A percentile compares a stretch with the other conserved stretches of the same genome.
These are phyloP conservation scores for Astyanax mexicanus DNA, from an alignment of 2,797 vertebrate species.

Conservation along the genomic window DNA sequence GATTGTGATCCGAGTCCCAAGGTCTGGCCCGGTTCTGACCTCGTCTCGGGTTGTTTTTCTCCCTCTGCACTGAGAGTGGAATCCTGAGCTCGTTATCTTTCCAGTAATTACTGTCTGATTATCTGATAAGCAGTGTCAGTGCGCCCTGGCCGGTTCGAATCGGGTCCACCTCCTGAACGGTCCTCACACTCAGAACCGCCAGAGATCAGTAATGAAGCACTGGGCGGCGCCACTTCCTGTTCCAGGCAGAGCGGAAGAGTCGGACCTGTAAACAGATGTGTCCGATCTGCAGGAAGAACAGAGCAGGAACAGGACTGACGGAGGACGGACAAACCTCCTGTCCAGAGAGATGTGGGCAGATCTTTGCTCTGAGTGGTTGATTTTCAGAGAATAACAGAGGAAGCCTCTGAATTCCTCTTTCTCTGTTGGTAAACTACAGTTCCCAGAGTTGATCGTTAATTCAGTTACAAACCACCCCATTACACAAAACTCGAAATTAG, in stretches of 20 bases:
- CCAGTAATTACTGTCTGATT: background rate
- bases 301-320: constrained; percentile 1
- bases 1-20: no score
- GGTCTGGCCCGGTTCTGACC: background rate
- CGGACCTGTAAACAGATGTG: constrained; percentile 14
- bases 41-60: background rate
- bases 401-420: background rate
- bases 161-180: no score
- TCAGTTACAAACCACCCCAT: no score
- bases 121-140: background rate
- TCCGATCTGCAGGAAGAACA: constrained; percentile 33
- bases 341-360: background rate
- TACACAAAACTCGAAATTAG: background rate
- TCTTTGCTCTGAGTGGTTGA: background rate
- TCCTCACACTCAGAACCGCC: no score
- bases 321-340: background rate
- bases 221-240: constrained; percentile 44
- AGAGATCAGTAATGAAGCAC: constrained; percentile 23
- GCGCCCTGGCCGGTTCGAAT: constrained; percentile 23
- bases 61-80: background rate
- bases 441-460: background rate
- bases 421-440: background rate
- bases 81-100: background rate
- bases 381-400: background rate
- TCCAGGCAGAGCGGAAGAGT: constrained; percentile 39